phyloP scores from a whole-genome alignment of 2,113 vertebrate species.

The Centropus bengalensis region DNA sequence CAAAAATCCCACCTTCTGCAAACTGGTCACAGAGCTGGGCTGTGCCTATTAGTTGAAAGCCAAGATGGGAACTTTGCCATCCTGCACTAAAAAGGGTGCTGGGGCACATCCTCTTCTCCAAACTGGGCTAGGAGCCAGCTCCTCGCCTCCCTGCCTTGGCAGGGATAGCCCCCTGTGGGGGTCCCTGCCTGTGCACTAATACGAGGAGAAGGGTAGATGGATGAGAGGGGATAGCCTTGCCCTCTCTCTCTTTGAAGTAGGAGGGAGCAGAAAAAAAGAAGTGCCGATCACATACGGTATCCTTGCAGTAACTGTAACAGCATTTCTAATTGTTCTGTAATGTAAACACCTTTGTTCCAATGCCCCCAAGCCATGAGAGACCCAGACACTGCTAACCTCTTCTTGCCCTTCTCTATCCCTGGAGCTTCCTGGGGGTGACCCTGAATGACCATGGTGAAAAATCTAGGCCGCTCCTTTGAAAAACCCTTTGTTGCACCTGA shows the following conservation, averaged over 20 bases:
- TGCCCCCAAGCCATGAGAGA: not conserved
- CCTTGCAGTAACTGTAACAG: not conserved
- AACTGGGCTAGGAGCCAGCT: not conserved
- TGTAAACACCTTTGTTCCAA: not conserved
- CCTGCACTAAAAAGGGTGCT: not conserved
- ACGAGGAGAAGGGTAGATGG: not conserved
- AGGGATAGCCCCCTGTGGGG: not conserved
- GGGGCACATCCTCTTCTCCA: not conserved
- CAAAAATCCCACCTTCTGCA: not conserved
- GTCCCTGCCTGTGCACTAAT: accelerated
- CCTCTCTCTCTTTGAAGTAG: not conserved
- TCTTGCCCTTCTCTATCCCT: not conserved
- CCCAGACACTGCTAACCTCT: not conserved
- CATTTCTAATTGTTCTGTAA: not conserved
- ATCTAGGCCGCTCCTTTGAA: not conserved
- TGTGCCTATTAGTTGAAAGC: not conserved
- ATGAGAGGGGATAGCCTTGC: not conserved
- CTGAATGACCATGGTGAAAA: accelerated
- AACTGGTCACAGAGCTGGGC: not conserved
- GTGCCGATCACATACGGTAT: not conserved
- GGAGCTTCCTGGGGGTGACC: not conserved
- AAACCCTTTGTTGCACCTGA: not conserved
- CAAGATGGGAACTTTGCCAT: not conserved
- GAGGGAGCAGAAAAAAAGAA: not conserved
- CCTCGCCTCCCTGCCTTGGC: not conserved